phyloP scores from a whole-genome alignment of 2,797 vertebrate genomes.

The Poeciliopsis infans region DNA sequence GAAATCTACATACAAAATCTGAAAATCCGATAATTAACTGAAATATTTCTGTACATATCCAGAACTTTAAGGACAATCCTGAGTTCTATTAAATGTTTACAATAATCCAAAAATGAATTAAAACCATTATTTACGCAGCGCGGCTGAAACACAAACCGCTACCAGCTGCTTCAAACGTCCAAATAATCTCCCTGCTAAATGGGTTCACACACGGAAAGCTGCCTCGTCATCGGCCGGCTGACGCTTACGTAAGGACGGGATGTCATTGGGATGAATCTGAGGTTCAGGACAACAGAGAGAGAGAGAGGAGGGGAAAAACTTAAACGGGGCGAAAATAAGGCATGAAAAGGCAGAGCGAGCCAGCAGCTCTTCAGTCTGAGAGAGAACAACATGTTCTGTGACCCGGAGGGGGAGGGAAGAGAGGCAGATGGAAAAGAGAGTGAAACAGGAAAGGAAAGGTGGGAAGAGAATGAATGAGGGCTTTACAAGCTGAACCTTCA shows the following conservation, averaged over 20 bases:
- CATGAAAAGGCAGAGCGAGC: slow-evolving; percentile 62
- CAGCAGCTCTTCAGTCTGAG: slow-evolving; percentile 61
- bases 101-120: slow-evolving; percentile 36
- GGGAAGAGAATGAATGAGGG: slow-evolving; percentile 37
- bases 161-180: slow-evolving; percentile 32
- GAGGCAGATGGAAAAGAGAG: slow-evolving; percentile 19
- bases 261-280: slow-evolving; percentile 58
- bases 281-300: slow-evolving; percentile 41
- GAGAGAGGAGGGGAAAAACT: slow-evolving; percentile 21
- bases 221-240: slow-evolving; percentile 42
- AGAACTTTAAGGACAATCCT: not conserved
- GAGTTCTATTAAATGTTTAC: not conserved
- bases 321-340: slow-evolving; percentile 12
- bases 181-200: not conserved
- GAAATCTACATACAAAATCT: not conserved
- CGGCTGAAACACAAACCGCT: slow-evolving; percentile 10
- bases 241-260: slow-evolving; percentile 60
- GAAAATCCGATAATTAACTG: not conserved
- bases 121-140: slow-evolving; percentile 16
- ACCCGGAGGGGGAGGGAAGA: slow-evolving; percentile 43
- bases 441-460: slow-evolving; percentile 30
- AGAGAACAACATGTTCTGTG: slow-evolving; percentile 74
- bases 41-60: not conserved
- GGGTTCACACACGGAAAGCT: not conserved
- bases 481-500: slow-evolving; percentile 23